Base-by-base conservation (phyloP, 2,797 vertebrate species). In the Pseudocheirus occidentalis region DNA sequence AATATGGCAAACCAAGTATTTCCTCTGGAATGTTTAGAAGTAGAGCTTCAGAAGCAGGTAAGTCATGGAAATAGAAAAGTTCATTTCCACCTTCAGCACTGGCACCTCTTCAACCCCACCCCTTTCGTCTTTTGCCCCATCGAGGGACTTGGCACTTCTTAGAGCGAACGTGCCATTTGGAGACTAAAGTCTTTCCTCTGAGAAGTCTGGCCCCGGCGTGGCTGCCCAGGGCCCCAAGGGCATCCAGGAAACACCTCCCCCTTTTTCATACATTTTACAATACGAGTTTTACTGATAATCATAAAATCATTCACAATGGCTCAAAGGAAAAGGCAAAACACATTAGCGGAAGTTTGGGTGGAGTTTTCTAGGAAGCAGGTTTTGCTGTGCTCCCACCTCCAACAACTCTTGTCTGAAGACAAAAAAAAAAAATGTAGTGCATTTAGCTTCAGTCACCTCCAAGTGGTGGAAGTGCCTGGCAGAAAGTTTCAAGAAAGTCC, bases 291-390 rank as follows among this genome's bases (percentile, higher is more conserved):
- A 87, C 73, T 5, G 27, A 55, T 56, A 55, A 95, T 94, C 90
- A 73, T 52, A 13, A 56, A 7, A 46, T 87, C 40, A 13, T 16
- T 46, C 95, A 97, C 98, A 98, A 97, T 93, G 95, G 96, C 62
- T 90, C n/a, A 27, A 91, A 96, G 97, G 97, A 97, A 96, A 94
- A 91, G 93, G 92, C 52, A 87, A 81, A 87, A 1, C 57, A 7
- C 40, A 29, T 90, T 28, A 53, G 27, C 57, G 93, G 95, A 97
- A 97, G 94, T 92, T 92, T 55, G 96, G 98, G 98, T 24, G 97
- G 97, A 95, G 91, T 81, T 94, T 97, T 96, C 95, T 95, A 96
- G 98, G 98, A 98, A 98, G 94, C 53, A 14, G 2, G 62, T 46
- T 58, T 55, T 40, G 56, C 5, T 87, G 2, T 3, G 4, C 40